Evolutionary conservation across 2,888 invertebrate genomes (phyloP), one percentile per base, ranked within the genome.

Genomic region (Apamea crenata): DNA sequence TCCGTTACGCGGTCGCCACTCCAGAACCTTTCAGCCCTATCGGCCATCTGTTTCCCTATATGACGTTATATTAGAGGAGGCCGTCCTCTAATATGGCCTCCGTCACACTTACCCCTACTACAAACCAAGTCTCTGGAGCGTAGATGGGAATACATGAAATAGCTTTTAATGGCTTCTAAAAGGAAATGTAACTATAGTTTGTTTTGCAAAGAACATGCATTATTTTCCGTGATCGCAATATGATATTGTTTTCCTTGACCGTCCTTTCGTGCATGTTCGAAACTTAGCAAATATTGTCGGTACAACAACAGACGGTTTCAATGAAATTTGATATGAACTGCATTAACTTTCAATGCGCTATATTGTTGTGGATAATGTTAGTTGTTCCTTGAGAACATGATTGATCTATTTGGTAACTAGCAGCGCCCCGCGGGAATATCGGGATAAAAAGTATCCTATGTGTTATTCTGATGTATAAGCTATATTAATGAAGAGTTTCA

Each of bases 91-190:
- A 14, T 7, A 14, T 21, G 14, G 14, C 29, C 21, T 21, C 7
- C 14, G 21, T 29, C 7, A 36, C 63, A 29, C 29, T 59, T 63
- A 40, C 44, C 21, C 29, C 29, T 47, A 21, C 61, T 61, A 56
- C 47, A 65, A 68, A 80, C 65, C 12, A 29, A 70, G 56, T 61
- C 63, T 67, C 80, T 50, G 29, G 16, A 59, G 67, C 44, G 53
- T 32, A 74, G 25, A 66, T 56, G 25, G 6, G 40, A 56, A 73
- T 84, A 84, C 75, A 79, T 76, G 67, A 16, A 80, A 80, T 87
- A 44, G 71, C 81, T 84, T 77, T 87, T 80, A 84, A 87, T 63
- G 50, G 36, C 32, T 69, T 32, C 14, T 75, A 14, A 61, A 29
- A 50, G 50, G 36, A 67, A 67, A 73, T 69, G 16, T 68, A 36